phyloP scores from a whole-genome alignment of 2,888 invertebrate species.

The Amphipoea lucens region DNA sequence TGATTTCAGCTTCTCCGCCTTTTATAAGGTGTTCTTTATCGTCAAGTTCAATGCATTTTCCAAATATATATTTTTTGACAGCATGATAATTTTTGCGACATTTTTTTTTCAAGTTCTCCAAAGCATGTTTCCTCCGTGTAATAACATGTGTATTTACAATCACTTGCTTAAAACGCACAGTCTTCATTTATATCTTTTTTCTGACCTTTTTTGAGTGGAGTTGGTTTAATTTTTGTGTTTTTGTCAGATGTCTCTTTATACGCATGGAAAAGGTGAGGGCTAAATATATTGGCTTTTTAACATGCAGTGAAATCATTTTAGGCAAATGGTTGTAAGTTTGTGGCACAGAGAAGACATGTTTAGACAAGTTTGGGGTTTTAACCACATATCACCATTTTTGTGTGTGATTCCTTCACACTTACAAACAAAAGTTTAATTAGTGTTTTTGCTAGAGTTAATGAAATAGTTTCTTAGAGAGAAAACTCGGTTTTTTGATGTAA shows the following conservation, averaged over 20 bases:
- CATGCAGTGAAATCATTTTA: slow-evolving; percentile 47
- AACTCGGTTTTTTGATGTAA: slow-evolving; percentile 22
- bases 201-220: slow-evolving; percentile 71
- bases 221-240: slow-evolving; percentile 74
- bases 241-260: slow-evolving; percentile 68
- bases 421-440: slow-evolving; percentile 27
- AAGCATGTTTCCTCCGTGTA: slow-evolving; percentile 86
- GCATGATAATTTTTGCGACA: slow-evolving; percentile 74
- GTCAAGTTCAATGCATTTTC: slow-evolving; percentile 62
- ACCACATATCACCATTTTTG: slow-evolving; percentile 46
- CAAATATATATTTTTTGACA: slow-evolving; percentile 63
- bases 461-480: slow-evolving; percentile 11
- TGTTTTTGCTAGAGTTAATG: slow-evolving; percentile 30
- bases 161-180: slow-evolving; percentile 80
- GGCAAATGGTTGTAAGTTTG: slow-evolving; percentile 74
- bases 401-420: slow-evolving; percentile 43
- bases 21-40: slow-evolving; percentile 64
- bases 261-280: slow-evolving; percentile 69
- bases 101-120: slow-evolving; percentile 67
- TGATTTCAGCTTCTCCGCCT: slow-evolving; percentile 77
- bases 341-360: slow-evolving; percentile 79
- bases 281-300: slow-evolving; percentile 64
- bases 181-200: slow-evolving; percentile 55
- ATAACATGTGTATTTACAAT: slow-evolving; percentile 78
- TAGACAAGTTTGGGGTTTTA: slow-evolving; percentile 54